Evolutionary conservation across 2,888 invertebrate species (phyloP).

Genomic region (Sinopyrophorus schimmeli): DNA sequence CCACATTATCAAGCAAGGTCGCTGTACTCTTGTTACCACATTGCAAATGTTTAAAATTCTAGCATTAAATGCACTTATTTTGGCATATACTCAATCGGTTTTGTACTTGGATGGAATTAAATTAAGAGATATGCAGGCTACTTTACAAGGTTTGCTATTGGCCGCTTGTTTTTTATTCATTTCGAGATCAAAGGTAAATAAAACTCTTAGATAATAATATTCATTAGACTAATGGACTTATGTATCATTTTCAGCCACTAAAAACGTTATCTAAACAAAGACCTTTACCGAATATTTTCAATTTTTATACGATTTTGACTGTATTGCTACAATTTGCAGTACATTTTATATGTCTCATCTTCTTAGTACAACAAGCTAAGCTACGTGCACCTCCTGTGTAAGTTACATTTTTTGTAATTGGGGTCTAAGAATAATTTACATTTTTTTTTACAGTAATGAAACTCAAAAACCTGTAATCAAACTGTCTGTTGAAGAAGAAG

Average conservation of each 20-base stretch:
- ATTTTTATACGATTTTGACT: conserved; percentile 93
- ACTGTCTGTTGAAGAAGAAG: conserved; percentile 61
- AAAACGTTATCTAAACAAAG: conserved; percentile 90
- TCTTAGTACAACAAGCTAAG: conserved; percentile 82
- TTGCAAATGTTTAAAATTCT: conserved; percentile 99
- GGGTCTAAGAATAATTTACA: too few relatives aligned
- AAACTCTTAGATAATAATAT: conserved; percentile 20
- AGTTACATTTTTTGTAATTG: too few relatives aligned
- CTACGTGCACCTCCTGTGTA: conserved; percentile 72
- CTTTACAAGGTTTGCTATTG: conserved; percentile 91
- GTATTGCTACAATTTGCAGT: conserved; percentile 93
- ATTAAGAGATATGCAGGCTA: conserved; percentile 97
- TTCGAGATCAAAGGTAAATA: conserved; percentile 87
- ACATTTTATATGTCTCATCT: conserved; percentile 90
- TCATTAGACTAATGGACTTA: neutral
- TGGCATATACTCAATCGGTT: conserved; percentile 98
- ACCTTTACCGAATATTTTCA: conserved; percentile 98
- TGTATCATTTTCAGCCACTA: conserved; percentile 70
- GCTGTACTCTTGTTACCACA: conserved; percentile 98
- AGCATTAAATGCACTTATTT: conserved; percentile 94
- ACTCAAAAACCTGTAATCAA: conserved; percentile 30
- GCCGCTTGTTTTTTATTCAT: conserved; percentile 98
- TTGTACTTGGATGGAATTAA: conserved; percentile 97
- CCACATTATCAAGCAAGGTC: conserved; percentile 98
- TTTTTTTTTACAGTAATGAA: conserved; percentile 28